phyloP scores from a whole-genome alignment of 2,888 invertebrate genomes.

The Chorisops tibialis region DNA sequence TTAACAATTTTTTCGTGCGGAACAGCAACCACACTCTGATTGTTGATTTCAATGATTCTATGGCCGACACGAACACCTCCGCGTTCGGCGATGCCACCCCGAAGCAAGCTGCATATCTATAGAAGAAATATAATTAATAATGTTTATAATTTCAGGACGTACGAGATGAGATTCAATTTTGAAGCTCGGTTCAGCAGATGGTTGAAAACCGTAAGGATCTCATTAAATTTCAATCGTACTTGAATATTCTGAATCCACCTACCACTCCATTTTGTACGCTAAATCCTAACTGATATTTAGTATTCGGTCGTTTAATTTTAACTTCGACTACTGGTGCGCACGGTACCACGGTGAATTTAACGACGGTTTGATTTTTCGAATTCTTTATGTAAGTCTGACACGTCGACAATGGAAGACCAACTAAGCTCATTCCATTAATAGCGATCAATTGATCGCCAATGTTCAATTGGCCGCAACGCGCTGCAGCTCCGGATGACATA shows the following conservation, averaged over 20 bases:
- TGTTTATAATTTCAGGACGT: too few relatives aligned
- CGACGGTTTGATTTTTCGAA: constrained; percentile 96
- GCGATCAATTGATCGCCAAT: constrained; percentile 99
- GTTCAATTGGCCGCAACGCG: constrained; percentile 95
- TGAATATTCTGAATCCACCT: constrained; percentile 50
- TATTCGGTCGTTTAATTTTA: constrained; percentile 97
- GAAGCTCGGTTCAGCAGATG: too few relatives aligned
- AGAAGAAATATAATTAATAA: constrained; percentile 37
- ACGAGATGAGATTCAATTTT: too few relatives aligned
- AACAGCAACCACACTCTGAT: constrained; percentile 98
- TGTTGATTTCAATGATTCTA: constrained; percentile 99
- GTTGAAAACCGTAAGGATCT: background rate
- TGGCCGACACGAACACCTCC: constrained; percentile 99
- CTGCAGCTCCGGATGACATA: constrained; percentile 94
- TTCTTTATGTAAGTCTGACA: constrained; percentile 99
- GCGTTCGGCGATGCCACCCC: constrained; percentile 98
- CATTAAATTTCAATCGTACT: background rate
- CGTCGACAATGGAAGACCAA: constrained; percentile 94
- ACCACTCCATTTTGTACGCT: constrained; percentile 99
- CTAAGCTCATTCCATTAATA: constrained; percentile 97
- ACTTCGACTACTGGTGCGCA: constrained; percentile 99
- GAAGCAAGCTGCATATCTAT: constrained; percentile 93
- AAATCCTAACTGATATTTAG: constrained; percentile 99
- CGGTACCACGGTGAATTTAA: constrained; percentile 97
- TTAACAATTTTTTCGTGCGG: constrained; percentile 99